Conservation (phyloP, 2,888 invertebrate species). For the Esperia sulphurella region DNA sequence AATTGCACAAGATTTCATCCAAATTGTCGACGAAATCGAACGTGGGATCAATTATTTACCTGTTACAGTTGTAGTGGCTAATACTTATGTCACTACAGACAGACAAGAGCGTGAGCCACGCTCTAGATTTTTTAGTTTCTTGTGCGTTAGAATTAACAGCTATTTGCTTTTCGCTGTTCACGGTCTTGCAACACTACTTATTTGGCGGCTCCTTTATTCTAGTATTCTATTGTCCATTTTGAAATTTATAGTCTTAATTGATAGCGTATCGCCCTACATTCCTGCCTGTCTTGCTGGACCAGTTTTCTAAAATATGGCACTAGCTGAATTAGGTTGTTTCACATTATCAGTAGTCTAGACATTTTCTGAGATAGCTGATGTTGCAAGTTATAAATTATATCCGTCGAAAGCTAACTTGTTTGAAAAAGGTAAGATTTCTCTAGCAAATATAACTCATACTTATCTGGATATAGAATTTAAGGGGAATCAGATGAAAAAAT, state of each 20-base stretch:
- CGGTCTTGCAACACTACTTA: conserved; percentile 13
- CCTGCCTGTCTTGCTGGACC: conserved; percentile 35
- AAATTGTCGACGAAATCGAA: conserved; percentile 54
- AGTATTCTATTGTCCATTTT: conserved; percentile 27
- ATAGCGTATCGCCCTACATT: conserved; percentile 49
- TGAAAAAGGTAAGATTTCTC: neutral
- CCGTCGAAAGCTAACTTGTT: neutral
- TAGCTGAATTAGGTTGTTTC: conserved; percentile 26
- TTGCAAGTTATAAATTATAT: neutral
- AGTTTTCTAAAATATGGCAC: conserved; percentile 43
- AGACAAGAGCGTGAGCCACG: conserved; percentile 31
- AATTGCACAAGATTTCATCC: conserved; percentile 35
- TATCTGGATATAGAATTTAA: too few relatives aligned
- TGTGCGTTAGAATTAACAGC: conserved; percentile 41
- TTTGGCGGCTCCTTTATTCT: conserved; percentile 26
- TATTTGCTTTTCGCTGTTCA: conserved; percentile 32
- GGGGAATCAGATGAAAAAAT: too few relatives aligned
- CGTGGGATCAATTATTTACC: conserved; percentile 69
- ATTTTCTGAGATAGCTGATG: conserved; percentile 13
- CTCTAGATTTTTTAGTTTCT: conserved; percentile 36
- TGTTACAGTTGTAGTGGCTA: conserved; percentile 45
- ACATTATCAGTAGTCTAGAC: conserved; percentile 19
- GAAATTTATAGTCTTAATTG: conserved; percentile 41
- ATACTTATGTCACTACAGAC: conserved; percentile 45
- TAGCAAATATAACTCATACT: too few relatives aligned